A percentile compares a stretch with the other conserved stretches of the same genome.
Conservation (phyloP, 2,113 vertebrate species). For the Paradoxurus hermaphroditus region DNA sequence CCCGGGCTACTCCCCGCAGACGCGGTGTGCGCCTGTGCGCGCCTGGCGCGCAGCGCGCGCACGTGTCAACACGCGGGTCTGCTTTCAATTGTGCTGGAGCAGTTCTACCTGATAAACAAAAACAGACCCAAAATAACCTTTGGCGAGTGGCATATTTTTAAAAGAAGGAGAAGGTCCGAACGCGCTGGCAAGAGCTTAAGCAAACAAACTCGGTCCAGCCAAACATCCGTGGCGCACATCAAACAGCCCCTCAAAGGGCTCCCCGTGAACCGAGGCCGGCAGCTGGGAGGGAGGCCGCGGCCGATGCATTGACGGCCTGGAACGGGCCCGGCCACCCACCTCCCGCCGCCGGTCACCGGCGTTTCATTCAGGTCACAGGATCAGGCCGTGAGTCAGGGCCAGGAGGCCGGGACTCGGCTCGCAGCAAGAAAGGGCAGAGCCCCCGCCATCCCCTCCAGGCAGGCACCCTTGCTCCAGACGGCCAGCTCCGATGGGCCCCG, state of each 20-base stretch:
- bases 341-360: not conserved
- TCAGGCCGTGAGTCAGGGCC: not conserved
- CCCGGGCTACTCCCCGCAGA: not conserved
- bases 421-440: not conserved
- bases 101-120: slow-evolving; percentile 82
- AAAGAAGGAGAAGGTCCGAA: slow-evolving; percentile 78
- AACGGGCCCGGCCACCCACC: not conserved
- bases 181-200: slow-evolving; percentile 79
- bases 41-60: slow-evolving; percentile 1
- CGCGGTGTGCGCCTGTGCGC: not conserved
- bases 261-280: slow-evolving; percentile 57
- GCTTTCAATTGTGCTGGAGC: slow-evolving; percentile 79
- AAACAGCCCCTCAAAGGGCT: slow-evolving; percentile 63
- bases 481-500: not conserved
- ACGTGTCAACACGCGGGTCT: slow-evolving; percentile 68
- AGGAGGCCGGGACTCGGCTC: not conserved
- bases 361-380: not conserved
- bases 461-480: not conserved
- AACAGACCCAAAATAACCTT: slow-evolving; percentile 81
- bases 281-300: slow-evolving; percentile 32
- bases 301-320: not conserved
- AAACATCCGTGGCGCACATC: slow-evolving; percentile 71
- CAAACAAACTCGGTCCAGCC: slow-evolving; percentile 76
- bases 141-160: slow-evolving; percentile 74
- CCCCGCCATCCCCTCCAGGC: not conserved